Evolutionary conservation across 2,888 invertebrate genomes (phyloP), one percentile per base, ranked within the genome.

Genomic region (Philaethria dido): DNA sequence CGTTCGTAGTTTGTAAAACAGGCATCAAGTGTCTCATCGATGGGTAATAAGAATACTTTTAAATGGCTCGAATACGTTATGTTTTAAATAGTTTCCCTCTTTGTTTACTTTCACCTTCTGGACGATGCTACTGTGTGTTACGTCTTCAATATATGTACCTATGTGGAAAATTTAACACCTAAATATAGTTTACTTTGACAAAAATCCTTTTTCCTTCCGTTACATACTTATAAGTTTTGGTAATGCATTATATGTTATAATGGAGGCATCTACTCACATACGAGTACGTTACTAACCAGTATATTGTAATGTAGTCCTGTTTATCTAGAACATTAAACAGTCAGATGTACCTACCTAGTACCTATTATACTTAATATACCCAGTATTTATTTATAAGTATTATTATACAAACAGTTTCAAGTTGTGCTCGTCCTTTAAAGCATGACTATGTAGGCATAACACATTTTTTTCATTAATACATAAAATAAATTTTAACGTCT

Each of bases 1-100:
- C 83, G 88, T 93, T 76, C 92, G 87, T 91, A 88, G 87, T 87
- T 87, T 93, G 82, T 93, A 91, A 89, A 57, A 80, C 78, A 78
- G 80, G 79, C 70, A 72, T 76, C 86, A 87, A 88, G 86, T 89
- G 89, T 83, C 77, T 80, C 78, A 64, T 72, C 66, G 66, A 67
- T 68, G 63, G 70, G 60, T 73, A 72, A 66, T 64, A 62, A 61
- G 42, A 42, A 66, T 62, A 33, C 33, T 63, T 64, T 67, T 67
- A 52, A 54, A 47, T 47, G 64, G 50, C 48, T 50, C 44, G 60
- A 44, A 33, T 42, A 25, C 16, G 16, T 50, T 4, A 18, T 48
- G 18, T 16, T 45, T 25, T 6, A 9, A 13, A 33, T 60, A 52
- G 44, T 45, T 47, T 47, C 36, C 64, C 42, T 64, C 16, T 39